Evolutionary conservation across 2,113 vertebrate genomes (phyloP).

Genomic region (Nerophis lumbriciformis): DNA sequence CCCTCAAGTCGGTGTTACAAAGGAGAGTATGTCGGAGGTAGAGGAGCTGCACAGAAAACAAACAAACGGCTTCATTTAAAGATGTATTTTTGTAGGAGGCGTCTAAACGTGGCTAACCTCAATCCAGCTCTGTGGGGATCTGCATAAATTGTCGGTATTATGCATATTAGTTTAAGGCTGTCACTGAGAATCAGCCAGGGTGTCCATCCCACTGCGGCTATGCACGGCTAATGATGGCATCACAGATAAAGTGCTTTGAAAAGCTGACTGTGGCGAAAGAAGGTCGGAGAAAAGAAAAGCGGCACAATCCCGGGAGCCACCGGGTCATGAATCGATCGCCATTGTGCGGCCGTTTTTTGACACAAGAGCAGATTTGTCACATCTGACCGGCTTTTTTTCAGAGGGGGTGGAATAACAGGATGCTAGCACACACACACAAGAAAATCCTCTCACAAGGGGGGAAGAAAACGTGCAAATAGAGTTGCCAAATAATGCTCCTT

Average conservation of each 20-base stretch:
- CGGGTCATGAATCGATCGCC: constrained; percentile 69
- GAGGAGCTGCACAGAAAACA: constrained; percentile 51
- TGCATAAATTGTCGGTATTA: constrained; percentile 78
- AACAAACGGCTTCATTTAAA: constrained; percentile 68
- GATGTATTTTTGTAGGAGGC: constrained; percentile 48
- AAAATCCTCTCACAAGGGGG: background rate
- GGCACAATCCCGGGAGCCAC: constrained; percentile 60
- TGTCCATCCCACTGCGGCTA: constrained; percentile 66
- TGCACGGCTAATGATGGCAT: constrained; percentile 76
- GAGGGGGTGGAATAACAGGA: constrained; percentile 68
- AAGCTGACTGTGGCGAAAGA: constrained; percentile 27
- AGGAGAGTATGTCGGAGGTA: constrained; percentile 25
- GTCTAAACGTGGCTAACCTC: constrained; percentile 63
- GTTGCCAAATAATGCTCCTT: constrained; percentile 17
- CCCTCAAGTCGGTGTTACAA: too few species aligned
- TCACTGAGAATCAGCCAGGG: constrained; percentile 72
- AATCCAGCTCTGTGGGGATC: constrained; percentile 73
- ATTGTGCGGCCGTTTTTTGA: constrained; percentile 66
- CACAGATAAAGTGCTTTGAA: constrained; percentile 65
- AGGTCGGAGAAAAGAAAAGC: constrained; percentile 38
- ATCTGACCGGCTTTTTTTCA: constrained; percentile 60
- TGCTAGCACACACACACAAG: constrained; percentile 28
- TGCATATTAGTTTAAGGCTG: constrained; percentile 77
- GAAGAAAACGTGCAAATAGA: constrained; percentile 15
- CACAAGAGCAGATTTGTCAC: constrained; percentile 69